A percentile compares a stretch with the other conserved stretches of the same genome.
Evolutionary conservation across 2,888 invertebrate genomes (phyloP).

Genomic region (Andrena haemorrhoa): DNA sequence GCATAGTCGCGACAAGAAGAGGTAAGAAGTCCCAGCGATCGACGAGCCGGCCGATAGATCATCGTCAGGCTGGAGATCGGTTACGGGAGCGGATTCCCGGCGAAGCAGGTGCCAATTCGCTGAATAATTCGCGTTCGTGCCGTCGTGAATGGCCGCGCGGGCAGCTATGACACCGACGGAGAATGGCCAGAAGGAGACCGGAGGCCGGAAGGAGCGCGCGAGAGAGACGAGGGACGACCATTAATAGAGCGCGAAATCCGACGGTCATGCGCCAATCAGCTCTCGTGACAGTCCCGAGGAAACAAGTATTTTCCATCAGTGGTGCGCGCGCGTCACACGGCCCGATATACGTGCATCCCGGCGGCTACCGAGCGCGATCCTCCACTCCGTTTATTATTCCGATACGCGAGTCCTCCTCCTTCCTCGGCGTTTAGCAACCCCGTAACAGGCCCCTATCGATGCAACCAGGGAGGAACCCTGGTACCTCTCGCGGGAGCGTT

Average conservation of each 20-base stretch:
- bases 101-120: background rate
- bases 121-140: slow-evolving; percentile 52
- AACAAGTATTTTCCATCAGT: slow-evolving; percentile 83
- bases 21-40: background rate
- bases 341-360: slow-evolving; percentile 45
- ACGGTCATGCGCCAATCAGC: slow-evolving; percentile 79
- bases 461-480: slow-evolving; percentile 40
- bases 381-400: slow-evolving; percentile 57
- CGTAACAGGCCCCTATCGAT: slow-evolving; percentile 46
- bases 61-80: background rate
- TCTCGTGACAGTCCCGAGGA: slow-evolving; percentile 78
- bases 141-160: background rate
- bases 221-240: slow-evolving; percentile 72
- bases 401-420: slow-evolving; percentile 41
- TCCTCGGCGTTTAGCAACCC: slow-evolving; percentile 43
- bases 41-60: background rate
- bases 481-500: slow-evolving; percentile 47
- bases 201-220: slow-evolving; percentile 21
- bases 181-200: slow-evolving; percentile 14
- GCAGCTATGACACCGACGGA: background rate
- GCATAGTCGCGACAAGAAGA: slow-evolving; percentile 8
- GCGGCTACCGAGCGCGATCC: slow-evolving; percentile 61
- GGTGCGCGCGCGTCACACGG: slow-evolving; percentile 65
- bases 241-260: slow-evolving; percentile 75
- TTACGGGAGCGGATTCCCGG: background rate